A percentile compares a stretch with the other conserved stretches of the same genome.
Conservation (phyloP, 2,888 invertebrate genomes). For the Anticlea derivata region DNA sequence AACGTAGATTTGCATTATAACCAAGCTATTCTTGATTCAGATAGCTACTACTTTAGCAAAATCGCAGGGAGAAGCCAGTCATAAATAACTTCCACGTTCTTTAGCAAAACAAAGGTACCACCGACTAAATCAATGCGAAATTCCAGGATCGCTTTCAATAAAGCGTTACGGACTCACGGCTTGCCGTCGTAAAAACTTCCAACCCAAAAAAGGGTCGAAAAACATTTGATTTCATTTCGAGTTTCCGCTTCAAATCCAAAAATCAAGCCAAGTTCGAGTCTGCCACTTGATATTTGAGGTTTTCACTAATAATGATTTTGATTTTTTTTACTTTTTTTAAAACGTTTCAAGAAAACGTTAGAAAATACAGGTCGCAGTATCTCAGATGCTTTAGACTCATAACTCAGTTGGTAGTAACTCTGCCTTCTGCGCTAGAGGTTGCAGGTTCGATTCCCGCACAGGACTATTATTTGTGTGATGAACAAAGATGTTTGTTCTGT, state of each 20-base stretch:
- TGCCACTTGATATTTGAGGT: neutral
- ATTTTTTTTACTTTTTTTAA: no score
- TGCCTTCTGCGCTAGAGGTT: no score
- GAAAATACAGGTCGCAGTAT: no score
- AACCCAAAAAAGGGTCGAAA: constrained; percentile 18
- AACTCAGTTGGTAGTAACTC: no score
- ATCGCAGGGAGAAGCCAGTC: neutral
- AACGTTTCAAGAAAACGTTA: no score
- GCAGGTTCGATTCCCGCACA: no score
- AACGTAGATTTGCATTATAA: no score
- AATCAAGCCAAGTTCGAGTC: neutral
- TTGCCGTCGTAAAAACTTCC: constrained; percentile 21
- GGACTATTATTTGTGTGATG: no score
- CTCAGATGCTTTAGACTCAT: no score
- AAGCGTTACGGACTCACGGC: constrained; percentile 14
- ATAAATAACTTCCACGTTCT: constrained; percentile 13
- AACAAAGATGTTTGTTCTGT: no score
- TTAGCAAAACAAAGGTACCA: constrained; percentile 10
- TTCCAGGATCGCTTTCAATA: constrained; percentile 21
- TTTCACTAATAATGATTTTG: no score
- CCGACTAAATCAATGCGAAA: constrained; percentile 19
- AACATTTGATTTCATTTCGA: constrained; percentile 23
- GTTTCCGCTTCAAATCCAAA: constrained; percentile 10
- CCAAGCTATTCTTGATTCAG: neutral
- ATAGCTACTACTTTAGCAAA: neutral